Conservation (phyloP, 2,888 invertebrate genomes). For the Epicampocera succincta region DNA sequence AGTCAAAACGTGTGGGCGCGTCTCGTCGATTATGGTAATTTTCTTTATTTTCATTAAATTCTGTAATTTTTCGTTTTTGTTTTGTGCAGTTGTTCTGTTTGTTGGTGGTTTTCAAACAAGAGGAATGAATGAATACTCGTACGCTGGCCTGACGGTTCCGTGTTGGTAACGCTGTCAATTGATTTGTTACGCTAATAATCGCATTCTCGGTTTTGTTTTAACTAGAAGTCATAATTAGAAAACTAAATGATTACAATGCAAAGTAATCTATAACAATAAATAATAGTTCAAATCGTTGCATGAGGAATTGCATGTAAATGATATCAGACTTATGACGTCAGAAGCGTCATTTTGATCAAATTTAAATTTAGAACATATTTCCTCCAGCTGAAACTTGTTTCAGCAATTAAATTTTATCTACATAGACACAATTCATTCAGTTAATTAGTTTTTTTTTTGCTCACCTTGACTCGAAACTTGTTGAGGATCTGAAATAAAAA, state of each 20-base stretch:
- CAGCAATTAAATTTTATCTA: too few species aligned
- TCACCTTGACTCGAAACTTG: constrained; percentile 25
- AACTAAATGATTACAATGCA: constrained; percentile 15
- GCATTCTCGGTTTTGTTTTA: constrained; percentile 50
- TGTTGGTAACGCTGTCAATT: constrained; percentile 59
- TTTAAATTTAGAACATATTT: too few species aligned
- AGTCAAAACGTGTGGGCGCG: constrained; percentile 64
- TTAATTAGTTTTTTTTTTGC: constrained; percentile 7
- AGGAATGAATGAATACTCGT: constrained; percentile 4
- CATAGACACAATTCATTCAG: background rate
- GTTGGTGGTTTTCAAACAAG: constrained; percentile 28
- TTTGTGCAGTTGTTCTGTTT: background rate
- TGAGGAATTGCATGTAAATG: background rate
- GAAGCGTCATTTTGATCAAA: background rate
- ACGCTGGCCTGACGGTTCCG: constrained; percentile 8
- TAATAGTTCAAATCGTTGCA: too few species aligned
- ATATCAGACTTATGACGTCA: background rate
- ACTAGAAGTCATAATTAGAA: constrained; percentile 50
- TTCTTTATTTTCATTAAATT: constrained; percentile 59
- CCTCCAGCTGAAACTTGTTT: too few species aligned
- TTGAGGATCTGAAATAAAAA: constrained; percentile 26
- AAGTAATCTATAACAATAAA: background rate
- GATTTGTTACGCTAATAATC: constrained; percentile 66
- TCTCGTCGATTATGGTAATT: constrained; percentile 59
- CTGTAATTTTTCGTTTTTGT: constrained; percentile 26